Percentiles rank a stretch among this genome's conserved stretches.
Conservation (phyloP, 2,888 invertebrate genomes). For the Merodon equestris region DNA sequence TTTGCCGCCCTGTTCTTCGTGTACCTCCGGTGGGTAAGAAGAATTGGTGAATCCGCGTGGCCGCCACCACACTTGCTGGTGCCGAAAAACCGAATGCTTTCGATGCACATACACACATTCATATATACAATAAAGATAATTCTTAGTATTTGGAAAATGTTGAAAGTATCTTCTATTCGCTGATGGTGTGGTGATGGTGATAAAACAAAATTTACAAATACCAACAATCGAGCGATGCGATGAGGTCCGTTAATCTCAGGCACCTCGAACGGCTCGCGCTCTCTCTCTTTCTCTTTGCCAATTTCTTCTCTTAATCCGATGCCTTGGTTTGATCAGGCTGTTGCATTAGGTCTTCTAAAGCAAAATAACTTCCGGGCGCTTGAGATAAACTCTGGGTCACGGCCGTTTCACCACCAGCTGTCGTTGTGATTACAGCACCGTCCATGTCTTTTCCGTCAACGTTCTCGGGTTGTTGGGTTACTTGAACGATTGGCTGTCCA, state of each 20-base stretch:
- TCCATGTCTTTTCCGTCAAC: conserved; percentile 72
- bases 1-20: no score
- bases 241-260: no score
- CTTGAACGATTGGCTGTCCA: conserved; percentile 77
- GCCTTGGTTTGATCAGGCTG: conserved; percentile 66
- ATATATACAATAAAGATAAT: conserved; percentile 16
- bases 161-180: conserved; percentile 19
- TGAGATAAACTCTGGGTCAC: conserved; percentile 70
- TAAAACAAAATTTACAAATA: no score
- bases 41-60: no score
- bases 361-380: conserved; percentile 73
- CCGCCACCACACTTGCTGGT: no score
- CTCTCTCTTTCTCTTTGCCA: not conserved
- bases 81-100: conserved; percentile 34
- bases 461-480: conserved; percentile 76
- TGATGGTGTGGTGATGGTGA: conserved; percentile 1
- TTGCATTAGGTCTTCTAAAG: conserved; percentile 75
- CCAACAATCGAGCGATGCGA: no score
- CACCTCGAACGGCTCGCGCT: no score
- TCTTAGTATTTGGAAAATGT: conserved; percentile 26
- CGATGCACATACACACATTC: no score
- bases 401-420: conserved; percentile 69
- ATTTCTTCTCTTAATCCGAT: conserved; percentile 36
- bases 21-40: no score
- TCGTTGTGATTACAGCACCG: conserved; percentile 57